A percentile compares a stretch with the other conserved stretches of the same genome.
Conservation (phyloP, 2,797 vertebrate genomes). For the Rhabdomys pumilio region DNA sequence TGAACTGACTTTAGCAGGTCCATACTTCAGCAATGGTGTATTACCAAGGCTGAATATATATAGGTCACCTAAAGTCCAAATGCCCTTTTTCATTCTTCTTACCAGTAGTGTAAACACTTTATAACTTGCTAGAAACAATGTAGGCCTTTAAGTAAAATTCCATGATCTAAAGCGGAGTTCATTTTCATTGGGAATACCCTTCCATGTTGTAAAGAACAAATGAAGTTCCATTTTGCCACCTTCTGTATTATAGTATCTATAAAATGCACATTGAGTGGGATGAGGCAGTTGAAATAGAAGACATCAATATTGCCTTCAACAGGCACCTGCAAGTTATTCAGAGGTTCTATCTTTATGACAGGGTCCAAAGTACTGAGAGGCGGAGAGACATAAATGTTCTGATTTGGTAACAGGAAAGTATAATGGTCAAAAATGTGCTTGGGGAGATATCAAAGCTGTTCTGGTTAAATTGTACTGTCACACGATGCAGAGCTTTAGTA, state of each 20-base stretch:
- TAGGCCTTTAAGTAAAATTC: neutral
- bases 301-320: neutral
- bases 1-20: slow-evolving; percentile 98
- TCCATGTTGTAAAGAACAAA: neutral
- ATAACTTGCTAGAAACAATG: neutral
- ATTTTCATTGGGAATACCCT: neutral
- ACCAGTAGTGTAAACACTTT: neutral
- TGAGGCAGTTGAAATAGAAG: neutral
- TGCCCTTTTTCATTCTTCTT: neutral
- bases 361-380: neutral
- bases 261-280: neutral
- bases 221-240: neutral
- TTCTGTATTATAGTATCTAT: neutral
- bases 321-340: neutral
- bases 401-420: neutral
- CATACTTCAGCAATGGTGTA: slow-evolving; percentile 94
- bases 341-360: neutral
- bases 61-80: neutral
- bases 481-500: neutral
- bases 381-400: neutral
- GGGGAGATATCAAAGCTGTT: neutral
- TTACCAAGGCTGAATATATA: neutral
- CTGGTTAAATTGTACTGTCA: neutral
- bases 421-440: neutral
- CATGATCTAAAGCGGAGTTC: neutral